A percentile compares a stretch with the other conserved stretches of the same genome.
Conservation (phyloP, 2,797 vertebrate genomes). For the Tolypeutes matacus region DNA sequence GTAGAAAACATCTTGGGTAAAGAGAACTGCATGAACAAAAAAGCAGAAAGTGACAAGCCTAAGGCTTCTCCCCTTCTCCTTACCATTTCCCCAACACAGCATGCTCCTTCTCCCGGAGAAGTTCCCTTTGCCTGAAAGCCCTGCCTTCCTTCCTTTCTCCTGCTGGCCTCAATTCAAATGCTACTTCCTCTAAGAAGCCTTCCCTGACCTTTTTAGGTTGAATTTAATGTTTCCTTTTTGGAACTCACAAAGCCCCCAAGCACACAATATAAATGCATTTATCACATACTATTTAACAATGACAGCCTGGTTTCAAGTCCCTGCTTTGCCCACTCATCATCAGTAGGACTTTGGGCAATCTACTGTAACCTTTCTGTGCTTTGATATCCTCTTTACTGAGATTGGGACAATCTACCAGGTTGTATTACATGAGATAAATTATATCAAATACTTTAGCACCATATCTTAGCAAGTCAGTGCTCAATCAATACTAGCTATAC, state of each 20-base stretch:
- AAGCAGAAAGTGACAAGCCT: background rate
- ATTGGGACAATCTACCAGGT: background rate
- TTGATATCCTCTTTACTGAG: background rate
- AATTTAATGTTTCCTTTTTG: conserved; percentile 30
- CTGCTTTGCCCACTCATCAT: background rate
- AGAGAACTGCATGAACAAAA: background rate
- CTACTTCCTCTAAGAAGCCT: background rate
- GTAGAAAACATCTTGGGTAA: background rate
- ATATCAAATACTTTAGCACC: background rate
- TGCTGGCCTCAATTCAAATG: background rate
- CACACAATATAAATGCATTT: background rate
- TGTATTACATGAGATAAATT: background rate
- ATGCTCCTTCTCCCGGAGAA: too few relatives aligned
- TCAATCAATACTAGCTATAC: background rate
- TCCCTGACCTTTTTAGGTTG: background rate
- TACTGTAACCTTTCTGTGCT: background rate
- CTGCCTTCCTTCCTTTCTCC: background rate
- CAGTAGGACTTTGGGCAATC: background rate
- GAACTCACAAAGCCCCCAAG: background rate
- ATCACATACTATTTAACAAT: background rate
- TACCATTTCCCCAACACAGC: background rate
- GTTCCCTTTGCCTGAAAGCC: background rate
- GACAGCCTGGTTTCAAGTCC: background rate
- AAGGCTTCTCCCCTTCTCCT: background rate
- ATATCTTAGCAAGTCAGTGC: background rate